Conservation (phyloP, 2,113 vertebrate genomes). For the Siniperca knerii region DNA sequence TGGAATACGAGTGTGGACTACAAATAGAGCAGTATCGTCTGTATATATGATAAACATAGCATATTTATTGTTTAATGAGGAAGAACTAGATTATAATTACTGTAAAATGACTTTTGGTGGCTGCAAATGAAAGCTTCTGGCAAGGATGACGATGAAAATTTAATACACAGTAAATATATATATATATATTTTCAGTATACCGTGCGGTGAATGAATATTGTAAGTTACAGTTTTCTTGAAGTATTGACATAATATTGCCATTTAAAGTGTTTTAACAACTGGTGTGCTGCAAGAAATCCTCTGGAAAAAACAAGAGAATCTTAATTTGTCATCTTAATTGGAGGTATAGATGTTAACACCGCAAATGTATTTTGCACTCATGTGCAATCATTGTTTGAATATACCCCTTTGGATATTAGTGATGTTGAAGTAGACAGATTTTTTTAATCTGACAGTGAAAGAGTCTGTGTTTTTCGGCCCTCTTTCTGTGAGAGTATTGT, state of each 20-base stretch:
- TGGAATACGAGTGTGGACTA: constrained; percentile 16
- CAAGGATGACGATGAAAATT: constrained; percentile 14
- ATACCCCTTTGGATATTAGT: neutral
- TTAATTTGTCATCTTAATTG: neutral
- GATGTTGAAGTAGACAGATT: neutral
- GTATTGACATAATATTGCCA: neutral
- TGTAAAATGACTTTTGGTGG: constrained; percentile 21
- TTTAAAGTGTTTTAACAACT: neutral
- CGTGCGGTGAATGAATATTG: neutral
- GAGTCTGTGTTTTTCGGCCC: neutral
- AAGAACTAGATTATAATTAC: constrained; percentile 14
- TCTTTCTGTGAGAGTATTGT: constrained; percentile 17
- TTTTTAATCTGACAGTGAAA: constrained; percentile 23
- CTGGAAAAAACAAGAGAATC: neutral
- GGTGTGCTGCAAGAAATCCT: neutral
- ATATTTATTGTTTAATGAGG: neutral
- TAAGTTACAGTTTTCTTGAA: constrained; percentile 3
- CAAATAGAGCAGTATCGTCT: constrained; percentile 36
- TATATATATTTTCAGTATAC: constrained; percentile 1
- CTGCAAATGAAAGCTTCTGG: constrained; percentile 37
- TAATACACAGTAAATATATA: neutral
- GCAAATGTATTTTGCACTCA: neutral
- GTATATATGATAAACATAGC: constrained; percentile 16
- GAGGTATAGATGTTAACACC: neutral
- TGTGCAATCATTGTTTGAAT: neutral